Conservation (phyloP, 2,888 invertebrate species). For the Apoda limacodes region DNA sequence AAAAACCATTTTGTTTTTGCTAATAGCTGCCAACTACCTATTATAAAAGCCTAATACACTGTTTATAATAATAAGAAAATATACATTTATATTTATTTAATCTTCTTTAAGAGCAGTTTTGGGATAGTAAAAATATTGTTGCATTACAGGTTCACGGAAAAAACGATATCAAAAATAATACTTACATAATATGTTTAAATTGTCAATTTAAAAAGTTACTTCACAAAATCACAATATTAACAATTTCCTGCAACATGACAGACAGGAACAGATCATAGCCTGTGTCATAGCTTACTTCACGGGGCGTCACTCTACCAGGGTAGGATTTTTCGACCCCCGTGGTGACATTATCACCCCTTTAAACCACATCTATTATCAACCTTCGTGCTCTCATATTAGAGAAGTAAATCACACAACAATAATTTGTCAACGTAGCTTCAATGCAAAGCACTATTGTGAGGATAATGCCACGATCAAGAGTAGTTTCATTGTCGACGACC, state of each 20-base stretch:
- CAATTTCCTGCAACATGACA: slow-evolving; percentile 40
- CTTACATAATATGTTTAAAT: too few species aligned
- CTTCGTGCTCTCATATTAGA: slow-evolving; percentile 26
- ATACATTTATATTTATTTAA: too few species aligned
- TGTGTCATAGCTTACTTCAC: slow-evolving; percentile 67
- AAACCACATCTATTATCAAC: slow-evolving; percentile 29
- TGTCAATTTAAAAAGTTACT: too few species aligned
- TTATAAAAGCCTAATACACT: too few species aligned
- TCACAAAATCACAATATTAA: too few species aligned
- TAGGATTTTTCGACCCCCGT: slow-evolving; percentile 60
- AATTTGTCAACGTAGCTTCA: slow-evolving; percentile 55
- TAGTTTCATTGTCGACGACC: slow-evolving; percentile 42
- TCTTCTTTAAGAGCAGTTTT: too few species aligned
- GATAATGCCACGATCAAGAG: slow-evolving; percentile 66
- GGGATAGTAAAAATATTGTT: too few species aligned
- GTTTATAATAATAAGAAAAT: too few species aligned
- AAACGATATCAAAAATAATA: too few species aligned
- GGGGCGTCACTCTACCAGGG: slow-evolving; percentile 64
- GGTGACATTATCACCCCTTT: slow-evolving; percentile 47
- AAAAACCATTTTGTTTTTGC: too few species aligned
- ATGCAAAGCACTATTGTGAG: slow-evolving; percentile 62
- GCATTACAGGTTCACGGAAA: too few species aligned
- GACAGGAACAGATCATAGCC: slow-evolving; percentile 63
- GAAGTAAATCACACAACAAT: slow-evolving; percentile 26
- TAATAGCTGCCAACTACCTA: too few species aligned